Evolutionary conservation across 92 coral and sea anemone species (phyloP).

Genomic region (Palythoa grandis): DNA sequence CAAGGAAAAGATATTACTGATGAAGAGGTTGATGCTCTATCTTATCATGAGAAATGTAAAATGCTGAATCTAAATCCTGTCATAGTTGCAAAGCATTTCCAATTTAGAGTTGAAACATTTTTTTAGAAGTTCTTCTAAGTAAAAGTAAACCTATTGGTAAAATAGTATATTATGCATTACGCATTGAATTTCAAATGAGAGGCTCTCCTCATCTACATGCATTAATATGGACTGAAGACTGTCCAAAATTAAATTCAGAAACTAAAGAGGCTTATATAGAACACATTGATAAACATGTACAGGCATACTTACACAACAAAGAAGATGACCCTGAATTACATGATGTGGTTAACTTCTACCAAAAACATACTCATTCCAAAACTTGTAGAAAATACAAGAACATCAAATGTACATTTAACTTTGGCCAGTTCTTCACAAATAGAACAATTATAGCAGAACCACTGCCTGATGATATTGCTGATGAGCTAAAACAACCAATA

Average conservation of each 20-base stretch:
- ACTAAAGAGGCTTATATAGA: conserved; percentile 51
- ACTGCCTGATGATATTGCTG: conserved; percentile 52
- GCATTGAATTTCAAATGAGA: conserved; percentile 58
- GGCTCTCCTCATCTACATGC: conserved; percentile 62
- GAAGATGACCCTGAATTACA: conserved; percentile 61
- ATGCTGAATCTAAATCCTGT: conserved; percentile 67
- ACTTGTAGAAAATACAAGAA: conserved; percentile 52
- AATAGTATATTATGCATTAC: conserved; percentile 56
- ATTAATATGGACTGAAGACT: conserved; percentile 61
- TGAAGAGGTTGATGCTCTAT: conserved; percentile 70
- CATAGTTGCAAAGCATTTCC: conserved; percentile 67
- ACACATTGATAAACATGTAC: conserved; percentile 61
- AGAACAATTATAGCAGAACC: conserved; percentile 58
- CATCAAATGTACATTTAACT: conserved; percentile 57
- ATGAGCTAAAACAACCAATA: conserved; percentile 38
- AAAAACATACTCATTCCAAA: conserved; percentile 54
- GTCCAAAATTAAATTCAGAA: conserved; percentile 53
- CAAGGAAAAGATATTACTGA: conserved; percentile 60
- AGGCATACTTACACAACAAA: conserved; percentile 61
- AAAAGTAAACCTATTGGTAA: conserved; percentile 56
- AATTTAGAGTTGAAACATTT: conserved; percentile 57
- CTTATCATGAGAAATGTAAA: conserved; percentile 60
- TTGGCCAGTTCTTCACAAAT: conserved; percentile 63
- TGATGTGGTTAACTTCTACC: conserved; percentile 60
- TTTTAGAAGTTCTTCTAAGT: conserved; percentile 50